A percentile compares a stretch with the other conserved stretches of the same genome.
Evolutionary conservation across 2,888 invertebrate genomes (phyloP).

Genomic region (Neoaliturus tenellus): DNA sequence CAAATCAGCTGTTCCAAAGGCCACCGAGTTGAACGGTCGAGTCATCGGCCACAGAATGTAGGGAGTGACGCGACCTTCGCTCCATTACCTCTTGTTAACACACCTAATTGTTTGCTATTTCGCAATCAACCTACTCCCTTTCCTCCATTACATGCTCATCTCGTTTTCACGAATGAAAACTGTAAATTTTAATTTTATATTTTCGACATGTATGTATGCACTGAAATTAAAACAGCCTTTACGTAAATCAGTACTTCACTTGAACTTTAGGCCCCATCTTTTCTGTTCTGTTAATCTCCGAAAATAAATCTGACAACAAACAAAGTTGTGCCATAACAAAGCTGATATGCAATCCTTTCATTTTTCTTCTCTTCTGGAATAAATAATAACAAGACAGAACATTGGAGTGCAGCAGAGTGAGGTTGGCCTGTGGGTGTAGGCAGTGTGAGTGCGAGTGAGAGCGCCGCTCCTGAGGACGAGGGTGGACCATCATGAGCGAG

Average conservation of each 20-base stretch:
- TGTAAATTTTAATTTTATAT: too few relatives aligned
- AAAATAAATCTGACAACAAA: too few relatives aligned
- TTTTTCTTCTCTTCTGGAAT: too few relatives aligned
- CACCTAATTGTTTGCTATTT: conserved; percentile 52
- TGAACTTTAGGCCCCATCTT: too few relatives aligned
- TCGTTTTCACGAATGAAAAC: too few relatives aligned
- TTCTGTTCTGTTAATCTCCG: too few relatives aligned
- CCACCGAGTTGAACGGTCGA: not conserved
- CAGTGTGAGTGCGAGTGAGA: conserved; percentile 17
- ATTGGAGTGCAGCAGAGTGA: conserved; percentile 44
- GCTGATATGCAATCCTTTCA: too few relatives aligned
- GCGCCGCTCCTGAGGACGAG: not conserved
- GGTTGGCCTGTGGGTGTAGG: not conserved
- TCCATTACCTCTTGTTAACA: conserved; percentile 52
- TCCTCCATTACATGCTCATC: not conserved
- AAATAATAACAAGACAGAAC: too few relatives aligned
- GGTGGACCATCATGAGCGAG: conserved; percentile 38
- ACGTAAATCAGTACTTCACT: too few relatives aligned
- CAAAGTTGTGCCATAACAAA: too few relatives aligned
- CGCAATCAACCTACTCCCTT: conserved; percentile 12
- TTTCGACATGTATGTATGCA: too few relatives aligned
- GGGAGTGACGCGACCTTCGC: conserved; percentile 48
- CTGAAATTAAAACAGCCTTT: too few relatives aligned
- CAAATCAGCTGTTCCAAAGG: conserved; percentile 19
- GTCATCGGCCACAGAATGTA: conserved; percentile 27